phyloP scores from a whole-genome alignment of 2,888 invertebrate genomes.

The Sphaeridia pumilis region DNA sequence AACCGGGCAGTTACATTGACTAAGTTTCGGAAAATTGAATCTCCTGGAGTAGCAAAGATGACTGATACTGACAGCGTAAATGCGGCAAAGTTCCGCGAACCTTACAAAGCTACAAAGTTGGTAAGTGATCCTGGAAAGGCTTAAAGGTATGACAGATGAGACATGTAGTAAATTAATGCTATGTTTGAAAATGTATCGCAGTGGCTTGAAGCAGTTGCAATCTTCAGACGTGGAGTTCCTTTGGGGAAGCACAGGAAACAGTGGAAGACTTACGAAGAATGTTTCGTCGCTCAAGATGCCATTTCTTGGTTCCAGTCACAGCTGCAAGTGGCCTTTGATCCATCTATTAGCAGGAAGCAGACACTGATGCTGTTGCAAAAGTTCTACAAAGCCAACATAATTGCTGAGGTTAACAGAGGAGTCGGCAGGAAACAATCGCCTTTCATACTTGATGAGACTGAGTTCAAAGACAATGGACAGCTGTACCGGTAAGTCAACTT shows the following conservation, averaged over 20 bases:
- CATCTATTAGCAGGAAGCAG: slow-evolving; percentile 25
- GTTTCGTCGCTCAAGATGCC: slow-evolving; percentile 28
- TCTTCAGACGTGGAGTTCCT: slow-evolving; percentile 28
- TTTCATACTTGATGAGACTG: slow-evolving; percentile 23
- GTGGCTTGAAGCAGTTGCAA: slow-evolving; percentile 33
- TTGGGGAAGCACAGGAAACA: slow-evolving; percentile 27
- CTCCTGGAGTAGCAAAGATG: neutral
- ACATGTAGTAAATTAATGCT: neutral
- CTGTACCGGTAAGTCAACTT: slow-evolving; percentile 20
- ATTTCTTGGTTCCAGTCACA: slow-evolving; percentile 30
- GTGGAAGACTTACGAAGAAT: slow-evolving; percentile 28
- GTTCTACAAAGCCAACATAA: slow-evolving; percentile 32
- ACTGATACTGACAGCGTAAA: neutral
- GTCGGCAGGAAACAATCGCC: neutral
- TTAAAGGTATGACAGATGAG: slow-evolving; percentile 1
- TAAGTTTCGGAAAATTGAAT: neutral
- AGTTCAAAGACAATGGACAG: slow-evolving; percentile 31
- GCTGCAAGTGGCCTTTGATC: slow-evolving; percentile 25
- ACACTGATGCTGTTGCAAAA: slow-evolving; percentile 26
- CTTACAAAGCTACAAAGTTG: slow-evolving; percentile 28
- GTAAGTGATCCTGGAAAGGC: slow-evolving; percentile 11
- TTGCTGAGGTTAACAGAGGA: slow-evolving; percentile 19
- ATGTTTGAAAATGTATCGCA: slow-evolving; percentile 9
- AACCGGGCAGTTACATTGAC: neutral
- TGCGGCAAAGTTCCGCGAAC: slow-evolving; percentile 15